These are phyloP conservation scores for Mythimna vitellina DNA, from an alignment of 2,888 invertebrate genomes.

Conservation along the genomic window DNA sequence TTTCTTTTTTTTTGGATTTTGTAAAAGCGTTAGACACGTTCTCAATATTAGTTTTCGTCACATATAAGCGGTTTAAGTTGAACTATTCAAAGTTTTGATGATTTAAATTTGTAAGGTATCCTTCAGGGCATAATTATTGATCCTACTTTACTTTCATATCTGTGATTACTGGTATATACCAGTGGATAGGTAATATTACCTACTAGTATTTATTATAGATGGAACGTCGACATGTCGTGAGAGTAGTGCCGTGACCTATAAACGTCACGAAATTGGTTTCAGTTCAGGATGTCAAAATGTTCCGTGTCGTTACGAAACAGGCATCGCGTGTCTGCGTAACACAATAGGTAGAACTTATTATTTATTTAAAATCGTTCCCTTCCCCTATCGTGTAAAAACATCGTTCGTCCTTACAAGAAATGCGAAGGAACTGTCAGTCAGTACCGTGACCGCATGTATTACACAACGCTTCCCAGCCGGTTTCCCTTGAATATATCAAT, in stretches of 20 bases:
- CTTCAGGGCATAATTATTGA: conserved; percentile 8
- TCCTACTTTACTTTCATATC: neutral
- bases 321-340: conserved; percentile 28
- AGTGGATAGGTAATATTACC: too few species aligned
- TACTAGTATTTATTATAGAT: neutral
- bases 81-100: neutral
- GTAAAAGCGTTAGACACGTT: conserved; percentile 3
- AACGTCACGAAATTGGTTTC: conserved; percentile 29
- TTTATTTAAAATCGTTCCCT: conserved; percentile 41
- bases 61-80: neutral
- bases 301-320: conserved; percentile 15
- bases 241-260: conserved; percentile 35
- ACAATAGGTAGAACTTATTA: conserved; percentile 35
- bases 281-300: conserved; percentile 22
- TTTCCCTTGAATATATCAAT: conserved; percentile 55
- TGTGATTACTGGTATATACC: too few species aligned
- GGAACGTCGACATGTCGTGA: neutral
- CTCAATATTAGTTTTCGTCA: neutral
- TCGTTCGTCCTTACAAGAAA: conserved; percentile 48
- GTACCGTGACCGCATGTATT: conserved; percentile 47
- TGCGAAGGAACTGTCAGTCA: conserved; percentile 50
- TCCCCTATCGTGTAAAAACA: conserved; percentile 46
- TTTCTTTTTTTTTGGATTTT: neutral
- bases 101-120: neutral
- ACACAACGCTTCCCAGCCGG: conserved; percentile 52